Evolutionary conservation across 2,113 vertebrate genomes (phyloP), one percentile per base, ranked within the genome.

Genomic region (Centropus bengalensis): DNA sequence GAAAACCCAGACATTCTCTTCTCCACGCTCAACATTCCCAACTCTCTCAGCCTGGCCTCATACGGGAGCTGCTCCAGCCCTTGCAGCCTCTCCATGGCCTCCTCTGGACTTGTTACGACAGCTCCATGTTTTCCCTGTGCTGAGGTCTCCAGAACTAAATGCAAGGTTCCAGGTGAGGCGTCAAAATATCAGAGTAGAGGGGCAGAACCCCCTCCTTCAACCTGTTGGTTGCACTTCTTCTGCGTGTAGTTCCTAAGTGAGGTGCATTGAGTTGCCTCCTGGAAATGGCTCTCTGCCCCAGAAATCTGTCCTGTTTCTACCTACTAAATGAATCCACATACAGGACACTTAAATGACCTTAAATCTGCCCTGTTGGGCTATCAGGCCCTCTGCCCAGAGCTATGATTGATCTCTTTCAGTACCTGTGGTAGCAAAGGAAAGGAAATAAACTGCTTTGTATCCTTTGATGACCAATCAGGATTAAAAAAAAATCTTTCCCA

Each of bases 381-480:
- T 45, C 58, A 27, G 79, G 10, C 5, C 36, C 21, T 15, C 27
- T 23, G n/a, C 71, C 81, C n/a, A 45, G 49, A 87, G 44, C 73
- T 71, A 44, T 18, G 58, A 68, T 84, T 64, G 82, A 63, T 21
- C 62, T 9, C 1, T 18, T 60, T 64, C 62, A 54, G 75, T 28
- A 67, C 19, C 70, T 75, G 20, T 24, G 30, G 20, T 32, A 55
- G 12, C 74, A 82, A 87, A 60, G 26, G 10, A 87, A 87, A 79
- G 44, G 26, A 71, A 79, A 75, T 38, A 91, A 92, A 83, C 30
- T 63, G 45, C 54, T 81, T 67, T 80, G 51, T 73, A 59, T 56
- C 52, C 33, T 51, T 12, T 38, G 19, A 24, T 79, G n/a, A 16
- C 54, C 32, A 59, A n/a, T 4, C 18, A 28, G 8, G 54, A 52